Conservation (phyloP, 1,140 invertebrate species). For the Diorhabda carinulata region DNA sequence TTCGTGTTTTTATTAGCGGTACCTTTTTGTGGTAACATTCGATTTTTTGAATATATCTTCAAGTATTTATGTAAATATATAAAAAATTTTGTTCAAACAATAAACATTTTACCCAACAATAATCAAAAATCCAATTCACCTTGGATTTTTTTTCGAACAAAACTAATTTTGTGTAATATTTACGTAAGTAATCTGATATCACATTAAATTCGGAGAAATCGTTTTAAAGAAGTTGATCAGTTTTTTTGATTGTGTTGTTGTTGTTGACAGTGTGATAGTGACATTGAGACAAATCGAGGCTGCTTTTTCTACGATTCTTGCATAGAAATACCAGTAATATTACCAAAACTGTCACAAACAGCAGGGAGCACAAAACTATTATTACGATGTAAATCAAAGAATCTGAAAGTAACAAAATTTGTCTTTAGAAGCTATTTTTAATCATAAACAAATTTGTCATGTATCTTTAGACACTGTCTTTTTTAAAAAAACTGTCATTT, state of each 20-base stretch:
- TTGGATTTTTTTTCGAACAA: not conserved
- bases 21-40: no score
- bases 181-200: not conserved
- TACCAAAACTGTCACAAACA: constrained; percentile 1
- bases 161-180: no score
- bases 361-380: constrained; percentile 7
- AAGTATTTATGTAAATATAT: no score
- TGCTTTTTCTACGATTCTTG: constrained; percentile 26
- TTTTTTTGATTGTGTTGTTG: constrained; percentile 31
- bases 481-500: no score
- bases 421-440: no score
- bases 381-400: constrained; percentile 16
- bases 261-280: constrained; percentile 28
- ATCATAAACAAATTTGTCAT: no score
- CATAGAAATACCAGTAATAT: constrained; percentile 11
- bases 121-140: not conserved
- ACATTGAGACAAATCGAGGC: constrained; percentile 21
- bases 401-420: constrained; percentile 6
- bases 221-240: constrained; percentile 14
- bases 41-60: no score
- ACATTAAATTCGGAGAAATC: not conserved
- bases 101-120: no score
- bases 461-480: no score
- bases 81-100: no score
- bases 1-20: no score